Percentiles rank a stretch among this genome's conserved stretches.
Conservation (phyloP, 2,797 vertebrate genomes). For the Falco concolor region DNA sequence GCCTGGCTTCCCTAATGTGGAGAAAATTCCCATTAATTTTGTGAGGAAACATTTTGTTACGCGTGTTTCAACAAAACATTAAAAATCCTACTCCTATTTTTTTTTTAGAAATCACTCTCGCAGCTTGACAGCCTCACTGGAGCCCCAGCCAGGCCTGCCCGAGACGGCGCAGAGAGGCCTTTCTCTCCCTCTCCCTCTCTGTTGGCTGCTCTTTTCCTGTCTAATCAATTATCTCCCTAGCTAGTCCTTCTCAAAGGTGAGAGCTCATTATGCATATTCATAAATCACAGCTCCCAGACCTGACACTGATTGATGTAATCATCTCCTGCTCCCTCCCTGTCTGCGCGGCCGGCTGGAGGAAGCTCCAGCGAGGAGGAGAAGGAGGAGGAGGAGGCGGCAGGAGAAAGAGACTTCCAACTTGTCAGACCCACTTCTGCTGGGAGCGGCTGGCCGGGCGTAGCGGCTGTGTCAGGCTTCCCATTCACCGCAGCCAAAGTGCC, state of each 20-base stretch:
- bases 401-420: conserved; percentile 25
- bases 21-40: conserved; percentile 55
- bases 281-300: conserved; percentile 75
- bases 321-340: conserved; percentile 47
- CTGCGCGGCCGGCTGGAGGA: neutral
- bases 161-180: neutral
- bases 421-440: neutral
- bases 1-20: neutral
- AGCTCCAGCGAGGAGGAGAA: neutral
- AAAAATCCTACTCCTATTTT: neutral
- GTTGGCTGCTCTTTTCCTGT: conserved; percentile 76
- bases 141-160: conserved; percentile 22
- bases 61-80: conserved; percentile 14
- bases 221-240: conserved; percentile 83
- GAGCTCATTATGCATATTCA: conserved; percentile 83
- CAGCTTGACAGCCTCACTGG: conserved; percentile 11
- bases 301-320: conserved; percentile 83
- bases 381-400: neutral
- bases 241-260: conserved; percentile 76
- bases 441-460: neutral
- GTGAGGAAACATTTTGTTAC: conserved; percentile 40
- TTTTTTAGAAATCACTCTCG: neutral
- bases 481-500: neutral
- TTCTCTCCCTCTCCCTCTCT: neutral
- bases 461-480: neutral